Evolutionary conservation across 2,888 invertebrate species (phyloP), one percentile per base, ranked within the genome.

Genomic region (Ecliptopera silaceata): DNA sequence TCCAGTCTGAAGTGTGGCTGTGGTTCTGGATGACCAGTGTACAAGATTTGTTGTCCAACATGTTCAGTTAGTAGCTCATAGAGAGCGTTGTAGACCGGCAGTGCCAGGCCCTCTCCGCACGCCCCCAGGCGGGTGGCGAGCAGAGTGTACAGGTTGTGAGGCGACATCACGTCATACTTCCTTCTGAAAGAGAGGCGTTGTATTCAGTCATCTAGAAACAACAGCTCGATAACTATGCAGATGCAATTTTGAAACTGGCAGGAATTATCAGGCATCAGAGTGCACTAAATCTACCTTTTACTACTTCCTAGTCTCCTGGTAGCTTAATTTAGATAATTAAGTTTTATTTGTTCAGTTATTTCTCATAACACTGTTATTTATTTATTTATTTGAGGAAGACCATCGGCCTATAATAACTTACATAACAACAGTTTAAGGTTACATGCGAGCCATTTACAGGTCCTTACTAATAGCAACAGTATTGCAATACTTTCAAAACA

Each of bases 141-240:
- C 75, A 99, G 91, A 20, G 99, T 98, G 92, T 99, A 99, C 78
- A 99, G 93, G 93, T 99, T 99, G 91, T 98, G 97, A 1, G 99
- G 98, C 66, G 97, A 97, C 98, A 99, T 98, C 51, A 99, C 98
- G 90, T 99, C 99, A 90, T 98, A 98, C 90, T 99, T 99, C 74
- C 99, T 94, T 91, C 98, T 98, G 3, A 59, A 51, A 10, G 8
- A 11, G 10, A 20, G 15, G 11, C 2, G 2, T 10, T 18, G 18
- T 39, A 3, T 39, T n/a, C 11, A 11, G 5, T 26, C 26, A 11
- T 20, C 18, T 20, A n/a, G 8, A 12, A 41, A 41, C 12, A 41
- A 22, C 12, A 12, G 22, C 39, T 26, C 1, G 10, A 26, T 6
- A 0, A 8, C 4, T n/a, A n/a, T n/a, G 4, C 12, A 39, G 3